These are phyloP conservation scores for Platyscapa corneri DNA, from an alignment of 1,140 invertebrate genomes.

Conservation along the genomic window DNA sequence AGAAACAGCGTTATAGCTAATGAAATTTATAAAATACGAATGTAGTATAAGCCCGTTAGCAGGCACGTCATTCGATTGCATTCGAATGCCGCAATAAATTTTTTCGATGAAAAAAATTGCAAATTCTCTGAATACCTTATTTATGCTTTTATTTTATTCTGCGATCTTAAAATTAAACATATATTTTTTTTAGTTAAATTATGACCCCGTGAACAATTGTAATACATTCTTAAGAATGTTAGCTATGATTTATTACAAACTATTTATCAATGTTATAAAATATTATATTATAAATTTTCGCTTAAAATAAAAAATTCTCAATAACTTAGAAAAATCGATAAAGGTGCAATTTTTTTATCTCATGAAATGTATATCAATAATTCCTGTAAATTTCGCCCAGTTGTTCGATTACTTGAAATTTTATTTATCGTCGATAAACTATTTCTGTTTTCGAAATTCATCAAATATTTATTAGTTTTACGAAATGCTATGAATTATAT, in stretches of 20 bases:
- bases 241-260: too few relatives aligned
- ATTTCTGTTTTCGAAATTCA: not conserved
- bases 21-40: conserved; percentile 20
- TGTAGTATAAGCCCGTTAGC: not conserved
- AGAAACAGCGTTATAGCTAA: not conserved
- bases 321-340: too few relatives aligned
- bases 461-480: not conserved
- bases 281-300: too few relatives aligned
- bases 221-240: not conserved
- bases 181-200: not conserved
- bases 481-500: not conserved
- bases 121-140: not conserved
- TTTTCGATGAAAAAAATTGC: not conserved
- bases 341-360: too few relatives aligned
- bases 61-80: not conserved
- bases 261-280: too few relatives aligned
- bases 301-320: too few relatives aligned
- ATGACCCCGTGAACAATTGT: not conserved
- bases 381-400: too few relatives aligned
- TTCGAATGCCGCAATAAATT: not conserved
- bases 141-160: not conserved
- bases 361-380: too few relatives aligned
- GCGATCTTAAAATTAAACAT: not conserved
- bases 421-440: not conserved
- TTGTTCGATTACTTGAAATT: too few relatives aligned